phyloP scores from a whole-genome alignment of 2,888 invertebrate genomes.

The Megaustenia siamemsis region DNA sequence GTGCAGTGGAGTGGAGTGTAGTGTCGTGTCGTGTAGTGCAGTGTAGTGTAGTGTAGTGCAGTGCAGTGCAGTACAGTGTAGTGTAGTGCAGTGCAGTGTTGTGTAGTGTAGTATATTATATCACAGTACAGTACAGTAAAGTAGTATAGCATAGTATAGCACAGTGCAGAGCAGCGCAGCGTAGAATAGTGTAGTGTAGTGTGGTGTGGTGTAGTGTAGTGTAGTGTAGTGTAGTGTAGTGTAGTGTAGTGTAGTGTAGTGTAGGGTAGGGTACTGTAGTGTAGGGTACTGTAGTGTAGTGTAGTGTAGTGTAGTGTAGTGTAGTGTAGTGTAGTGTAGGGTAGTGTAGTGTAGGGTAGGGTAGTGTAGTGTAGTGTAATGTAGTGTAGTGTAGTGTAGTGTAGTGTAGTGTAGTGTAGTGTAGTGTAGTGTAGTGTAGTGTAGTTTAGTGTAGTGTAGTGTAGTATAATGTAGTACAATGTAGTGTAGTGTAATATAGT shows the following conservation, averaged over 20 bases:
- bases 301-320: constrained; percentile 26
- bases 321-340: constrained; percentile 28
- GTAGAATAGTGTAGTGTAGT: not conserved
- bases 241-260: constrained; percentile 31
- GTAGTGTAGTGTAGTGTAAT: not conserved
- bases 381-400: too few relatives aligned
- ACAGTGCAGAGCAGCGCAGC: not conserved
- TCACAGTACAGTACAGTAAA: not conserved
- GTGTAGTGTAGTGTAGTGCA: constrained; percentile 4
- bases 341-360: constrained; percentile 14
- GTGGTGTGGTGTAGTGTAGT: too few relatives aligned
- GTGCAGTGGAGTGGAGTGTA: constrained; percentile 1
- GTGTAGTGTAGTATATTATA: constrained; percentile 22
- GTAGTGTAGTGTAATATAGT: constrained; percentile 26
- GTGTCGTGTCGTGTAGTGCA: not conserved
- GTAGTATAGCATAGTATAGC: constrained; percentile 19
- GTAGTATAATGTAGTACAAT: not conserved
- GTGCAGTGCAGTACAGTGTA: not conserved
- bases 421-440: constrained; percentile 31
- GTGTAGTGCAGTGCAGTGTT: constrained; percentile 9
- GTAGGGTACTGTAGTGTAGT: not conserved
- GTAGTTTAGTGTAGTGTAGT: constrained; percentile 20
- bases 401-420: not conserved
- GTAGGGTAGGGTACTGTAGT: not conserved
- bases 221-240: too few relatives aligned